Evolutionary conservation across 2,797 vertebrate genomes (phyloP).

Genomic region (Ataeniobius toweri): DNA sequence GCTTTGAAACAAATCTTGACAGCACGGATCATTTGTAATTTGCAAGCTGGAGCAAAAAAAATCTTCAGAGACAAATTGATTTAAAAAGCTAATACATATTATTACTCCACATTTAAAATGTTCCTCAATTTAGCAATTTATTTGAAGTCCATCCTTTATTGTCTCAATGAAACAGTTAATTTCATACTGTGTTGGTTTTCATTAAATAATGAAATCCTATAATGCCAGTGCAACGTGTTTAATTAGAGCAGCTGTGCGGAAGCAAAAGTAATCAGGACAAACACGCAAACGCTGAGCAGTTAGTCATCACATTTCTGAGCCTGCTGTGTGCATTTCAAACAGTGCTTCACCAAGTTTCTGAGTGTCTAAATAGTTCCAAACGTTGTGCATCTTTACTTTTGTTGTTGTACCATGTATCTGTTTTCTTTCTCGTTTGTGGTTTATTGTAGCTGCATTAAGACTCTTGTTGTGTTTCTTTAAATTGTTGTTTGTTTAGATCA

Average conservation of each 20-base stretch:
- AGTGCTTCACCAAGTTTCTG: background rate
- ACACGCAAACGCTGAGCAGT: slow-evolving; percentile 9
- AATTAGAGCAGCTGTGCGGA: slow-evolving; percentile 36
- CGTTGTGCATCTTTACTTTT: background rate
- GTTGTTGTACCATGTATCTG: background rate
- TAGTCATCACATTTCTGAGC: background rate
- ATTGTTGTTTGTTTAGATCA: too few relatives aligned
- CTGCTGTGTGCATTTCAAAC: background rate
- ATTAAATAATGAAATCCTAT: slow-evolving; percentile 34
- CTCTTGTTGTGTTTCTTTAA: too few relatives aligned
- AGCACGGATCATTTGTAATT: background rate
- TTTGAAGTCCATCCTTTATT: slow-evolving; percentile 2
- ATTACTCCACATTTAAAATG: background rate
- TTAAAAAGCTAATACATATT: background rate
- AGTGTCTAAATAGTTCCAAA: background rate
- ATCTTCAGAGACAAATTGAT: slow-evolving; percentile 2
- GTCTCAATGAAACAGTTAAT: slow-evolving; percentile 17
- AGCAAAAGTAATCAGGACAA: slow-evolving; percentile 35
- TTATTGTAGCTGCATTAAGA: too few relatives aligned
- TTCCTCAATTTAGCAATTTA: slow-evolving; percentile 10
- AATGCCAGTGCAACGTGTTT: slow-evolving; percentile 41
- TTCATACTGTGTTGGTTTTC: slow-evolving; percentile 39
- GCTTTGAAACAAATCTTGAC: background rate
- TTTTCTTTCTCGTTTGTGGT: too few relatives aligned
- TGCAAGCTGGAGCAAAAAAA: background rate